Base-by-base conservation (phyloP, 2,888 invertebrate species). In the Bruchidius siliquastri region DNA sequence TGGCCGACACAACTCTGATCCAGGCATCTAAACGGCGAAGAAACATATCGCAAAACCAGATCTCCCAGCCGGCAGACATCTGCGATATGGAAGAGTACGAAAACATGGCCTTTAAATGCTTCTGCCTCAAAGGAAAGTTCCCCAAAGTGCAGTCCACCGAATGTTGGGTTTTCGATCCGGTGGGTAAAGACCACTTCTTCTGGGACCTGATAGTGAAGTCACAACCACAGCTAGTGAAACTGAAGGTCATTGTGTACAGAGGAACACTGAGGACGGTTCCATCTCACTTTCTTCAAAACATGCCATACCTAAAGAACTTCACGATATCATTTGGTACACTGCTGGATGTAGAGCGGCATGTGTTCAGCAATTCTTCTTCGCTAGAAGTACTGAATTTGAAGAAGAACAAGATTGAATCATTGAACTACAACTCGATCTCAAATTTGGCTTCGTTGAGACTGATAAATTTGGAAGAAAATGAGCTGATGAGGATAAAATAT, bases 391-490 rank as follows among this genome's bases (percentile, higher is more conserved):
- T 93, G 71, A 89, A 90, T 6, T 86, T 95, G 74, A 90, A 90
- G 0, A 90, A 92, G 75, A 94, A 93, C 85, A 90, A 91, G 82
- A 93, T 96, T 72, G 90, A 90, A 81, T 88, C 86, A 0, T 85
- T 96, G 78, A 90, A 91, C 75, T 90, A 90, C 79, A 90, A 91
- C 83, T 90, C 94, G 0, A 93, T 96, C 80, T 91, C 93, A 72
- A 91, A 93, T 84, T 88, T 95, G 81, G 90, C 90, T 0, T 92
- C 91, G 75, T 86, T 95, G 80, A 90, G 91, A 0, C 87, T 90
- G 68, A 88, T 96, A 78, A 92, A 91, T 84, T 86, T 96, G 79
- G 92, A 93, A 81, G 92, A 93, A 77, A 96, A 96, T 86, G 89
- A 90, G 83, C 92, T 96, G 78, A 88, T 90, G 20, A 93, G 93